Conservation (phyloP, 2,113 vertebrate genomes). For the Sclerurus mexicanus region DNA sequence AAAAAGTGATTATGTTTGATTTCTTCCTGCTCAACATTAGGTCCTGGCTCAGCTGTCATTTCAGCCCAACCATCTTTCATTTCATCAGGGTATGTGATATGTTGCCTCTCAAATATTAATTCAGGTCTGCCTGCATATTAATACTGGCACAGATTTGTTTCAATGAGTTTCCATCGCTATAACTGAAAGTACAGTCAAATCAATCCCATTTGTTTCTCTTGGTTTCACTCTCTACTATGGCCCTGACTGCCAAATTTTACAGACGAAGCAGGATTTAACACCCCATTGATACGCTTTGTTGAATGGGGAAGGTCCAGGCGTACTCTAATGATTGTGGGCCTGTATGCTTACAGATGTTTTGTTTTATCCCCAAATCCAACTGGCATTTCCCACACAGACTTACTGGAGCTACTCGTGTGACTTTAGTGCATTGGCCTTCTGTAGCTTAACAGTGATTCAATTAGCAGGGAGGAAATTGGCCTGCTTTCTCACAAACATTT, state of each 20-base stretch:
- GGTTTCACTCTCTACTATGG: not conserved
- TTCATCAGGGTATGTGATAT: not conserved
- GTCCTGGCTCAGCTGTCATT: not conserved
- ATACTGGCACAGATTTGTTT: constrained; percentile 10
- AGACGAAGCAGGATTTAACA: not conserved
- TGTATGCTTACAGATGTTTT: not conserved
- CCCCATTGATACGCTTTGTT: not conserved
- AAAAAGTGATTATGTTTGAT: not conserved
- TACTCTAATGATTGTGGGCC: not conserved
- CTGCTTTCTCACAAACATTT: not conserved
- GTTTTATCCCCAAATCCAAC: not conserved
- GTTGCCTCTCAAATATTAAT: constrained; percentile 32
- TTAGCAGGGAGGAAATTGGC: constrained; percentile 18
- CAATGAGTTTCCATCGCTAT: not conserved
- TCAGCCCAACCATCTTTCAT: not conserved
- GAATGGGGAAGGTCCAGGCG: not conserved
- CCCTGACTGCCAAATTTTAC: not conserved
- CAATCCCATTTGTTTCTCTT: constrained; percentile 4
- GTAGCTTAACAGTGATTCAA: not conserved
- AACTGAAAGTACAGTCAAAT: not conserved
- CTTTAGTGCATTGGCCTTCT: not conserved
- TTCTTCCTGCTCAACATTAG: not conserved
- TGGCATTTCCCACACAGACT: not conserved
- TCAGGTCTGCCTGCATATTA: not conserved
- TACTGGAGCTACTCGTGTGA: not conserved